Evolutionary conservation across 2,888 invertebrate genomes (phyloP).

Genomic region (Tenodera sinensis): DNA sequence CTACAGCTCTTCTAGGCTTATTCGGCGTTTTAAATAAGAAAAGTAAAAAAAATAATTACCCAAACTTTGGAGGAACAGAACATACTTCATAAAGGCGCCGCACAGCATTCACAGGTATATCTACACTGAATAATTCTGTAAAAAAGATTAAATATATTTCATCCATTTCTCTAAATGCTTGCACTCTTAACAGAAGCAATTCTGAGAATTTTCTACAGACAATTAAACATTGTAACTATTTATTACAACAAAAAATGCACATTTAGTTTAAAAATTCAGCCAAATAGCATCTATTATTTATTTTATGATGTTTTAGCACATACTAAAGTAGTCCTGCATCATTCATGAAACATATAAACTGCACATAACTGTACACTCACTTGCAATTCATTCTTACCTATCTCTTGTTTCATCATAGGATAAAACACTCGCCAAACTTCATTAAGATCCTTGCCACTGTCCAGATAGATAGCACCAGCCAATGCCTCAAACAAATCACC

Average conservation of each 20-base stretch:
- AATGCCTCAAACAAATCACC: conserved; percentile 93
- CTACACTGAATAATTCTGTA: conserved; percentile 67
- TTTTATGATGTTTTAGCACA: too few relatives aligned
- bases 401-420: conserved; percentile 79
- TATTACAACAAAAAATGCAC: too few relatives aligned
- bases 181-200: neutral
- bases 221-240: neutral
- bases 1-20: too few relatives aligned
- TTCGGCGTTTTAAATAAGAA: neutral
- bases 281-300: too few relatives aligned
- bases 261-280: too few relatives aligned
- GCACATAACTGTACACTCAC: neutral
- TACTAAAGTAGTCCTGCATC: neutral
- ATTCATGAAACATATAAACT: neutral
- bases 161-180: neutral
- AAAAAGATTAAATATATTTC: conserved; percentile 27
- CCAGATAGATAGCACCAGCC: conserved; percentile 87
- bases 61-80: conserved; percentile 65
- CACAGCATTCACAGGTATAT: conserved; percentile 89
- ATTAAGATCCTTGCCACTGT: conserved; percentile 68
- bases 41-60: conserved; percentile 52
- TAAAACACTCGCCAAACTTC: conserved; percentile 80
- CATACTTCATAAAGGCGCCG: conserved; percentile 79
- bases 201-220: neutral
- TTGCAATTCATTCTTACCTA: conserved; percentile 48